These are phyloP conservation scores for Neosilurus hyrtlii DNA, from an alignment of 2,797 vertebrate species.

Conservation along the genomic window DNA sequence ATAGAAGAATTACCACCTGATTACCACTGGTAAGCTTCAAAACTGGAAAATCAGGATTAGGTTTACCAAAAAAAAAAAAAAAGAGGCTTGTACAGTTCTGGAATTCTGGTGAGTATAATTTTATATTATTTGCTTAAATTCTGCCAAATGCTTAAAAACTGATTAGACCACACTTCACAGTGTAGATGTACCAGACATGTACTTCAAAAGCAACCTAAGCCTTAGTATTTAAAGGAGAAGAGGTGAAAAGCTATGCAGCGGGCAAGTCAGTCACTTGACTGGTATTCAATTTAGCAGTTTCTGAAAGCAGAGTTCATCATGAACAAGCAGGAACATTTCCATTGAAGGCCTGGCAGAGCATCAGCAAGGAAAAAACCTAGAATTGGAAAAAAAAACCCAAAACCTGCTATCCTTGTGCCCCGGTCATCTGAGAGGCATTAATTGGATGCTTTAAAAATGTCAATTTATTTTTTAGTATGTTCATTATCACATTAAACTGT, in stretches of 20 bases:
- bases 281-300: neutral
- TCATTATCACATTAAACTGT: no score
- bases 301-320: neutral
- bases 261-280: neutral
- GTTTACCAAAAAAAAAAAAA: neutral
- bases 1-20: neutral
- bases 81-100: neutral
- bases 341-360: neutral
- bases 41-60: no score
- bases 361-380: neutral
- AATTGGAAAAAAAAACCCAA: no score
- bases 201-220: conserved; percentile 3
- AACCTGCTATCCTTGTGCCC: neutral
- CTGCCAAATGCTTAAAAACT: conserved; percentile 24
- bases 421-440: neutral
- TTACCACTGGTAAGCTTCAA: neutral
- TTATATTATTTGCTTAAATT: neutral
- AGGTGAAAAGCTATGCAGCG: neutral
- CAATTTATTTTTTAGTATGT: no score
- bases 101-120: neutral
- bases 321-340: neutral
- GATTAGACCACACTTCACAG: neutral
- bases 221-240: neutral
- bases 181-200: conserved; percentile 17
- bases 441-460: neutral